Base-by-base conservation (phyloP, 2,888 invertebrate species). In the Coleophora flavipennella region DNA sequence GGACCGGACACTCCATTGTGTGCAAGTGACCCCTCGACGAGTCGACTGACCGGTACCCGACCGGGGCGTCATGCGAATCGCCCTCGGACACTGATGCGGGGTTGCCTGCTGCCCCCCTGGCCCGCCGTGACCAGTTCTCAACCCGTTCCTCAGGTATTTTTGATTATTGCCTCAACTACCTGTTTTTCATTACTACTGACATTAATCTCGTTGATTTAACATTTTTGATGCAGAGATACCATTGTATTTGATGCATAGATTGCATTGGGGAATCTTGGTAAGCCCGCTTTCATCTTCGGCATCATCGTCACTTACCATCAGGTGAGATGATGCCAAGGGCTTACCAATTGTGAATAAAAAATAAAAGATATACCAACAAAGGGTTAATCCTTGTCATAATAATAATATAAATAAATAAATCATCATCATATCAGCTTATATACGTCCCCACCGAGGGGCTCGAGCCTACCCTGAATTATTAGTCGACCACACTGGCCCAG, bases 131-230 rank as follows among this genome's bases (percentile, higher is more conserved):
- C 68, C 68, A 68, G 67, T 69, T 67, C 50, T 57, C 64, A 44
- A 78, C 77, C 61, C 53, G 77, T 70, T 72, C 60, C 54, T 61
- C 81, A 83, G 81, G 81, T 83, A 83, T 78, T 76, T 67, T 52
- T 32, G 44, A 60, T 60, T 56, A 53, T 67, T 60, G 62, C 53
- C 55, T 66, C 59, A 29, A 10, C 29, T 29, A 63, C 63, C 43
- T 42, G 48, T 44, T 44, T 33, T 32, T 44, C 36, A 35, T 39
- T 12, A 26, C n/a, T 20, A 14, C 35, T 35, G 27, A 25, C 11
- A 6, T 4, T 3, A 20, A 20, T 20, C 20, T 13, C 27, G 14
- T 31, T 35, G 37, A 38, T 38, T 38, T 38, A 38, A 32, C 13
- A 42, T 34, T 11, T 29, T 37, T 26, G 12, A 27, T 33, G 11